Evolutionary conservation across 2,888 invertebrate genomes (phyloP), one percentile per base, ranked within the genome.

Genomic region (Chalcis sispes): DNA sequence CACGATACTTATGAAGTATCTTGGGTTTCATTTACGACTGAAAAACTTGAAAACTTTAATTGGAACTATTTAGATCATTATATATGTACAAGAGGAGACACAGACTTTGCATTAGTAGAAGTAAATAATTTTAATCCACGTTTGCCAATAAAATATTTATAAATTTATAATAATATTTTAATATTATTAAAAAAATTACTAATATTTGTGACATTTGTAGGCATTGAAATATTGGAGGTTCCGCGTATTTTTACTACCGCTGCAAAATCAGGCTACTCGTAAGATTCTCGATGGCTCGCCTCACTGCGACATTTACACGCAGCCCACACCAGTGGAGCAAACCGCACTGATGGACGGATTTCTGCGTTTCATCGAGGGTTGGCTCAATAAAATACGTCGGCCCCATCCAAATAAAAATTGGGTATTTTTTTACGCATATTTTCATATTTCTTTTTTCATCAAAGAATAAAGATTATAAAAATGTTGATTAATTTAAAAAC

Each of bases 21-120:
- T 0, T 96, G 96, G 92, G 97, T 97, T 0, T 95, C 96, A 54
- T 98, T 98, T 89, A 95, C 95, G 1, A 97, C 97, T 0, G 98
- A 98, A 89, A 96, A 97, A 86, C 90, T 98, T 69, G 98, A 98
- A 89, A 97, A 95, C 82, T 98, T 96, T 87, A 98, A 97, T 89
- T 99, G 98, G 98, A 98, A 98, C 89, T 97, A 97, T 86, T 92
- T 98, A 90, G 98, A 99, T 89, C 96, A 98, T 88, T 98, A 98
- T 87, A 97, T 98, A 79, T 98, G 98, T 85, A 97, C 97, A 0
- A 91, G 97, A 77, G 98, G 98, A 0, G 97, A 98, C 86, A 95
- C 95, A 0, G 97, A 97, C 87, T 97, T 96, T 90, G 92, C 94
- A 36, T 90, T 98, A 32, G 94, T 94, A 78, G 96, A 97, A 91